A percentile compares a stretch with the other conserved stretches of the same genome.
Conservation (phyloP, 2,113 vertebrate species). For the Tauraco erythrolophus region DNA sequence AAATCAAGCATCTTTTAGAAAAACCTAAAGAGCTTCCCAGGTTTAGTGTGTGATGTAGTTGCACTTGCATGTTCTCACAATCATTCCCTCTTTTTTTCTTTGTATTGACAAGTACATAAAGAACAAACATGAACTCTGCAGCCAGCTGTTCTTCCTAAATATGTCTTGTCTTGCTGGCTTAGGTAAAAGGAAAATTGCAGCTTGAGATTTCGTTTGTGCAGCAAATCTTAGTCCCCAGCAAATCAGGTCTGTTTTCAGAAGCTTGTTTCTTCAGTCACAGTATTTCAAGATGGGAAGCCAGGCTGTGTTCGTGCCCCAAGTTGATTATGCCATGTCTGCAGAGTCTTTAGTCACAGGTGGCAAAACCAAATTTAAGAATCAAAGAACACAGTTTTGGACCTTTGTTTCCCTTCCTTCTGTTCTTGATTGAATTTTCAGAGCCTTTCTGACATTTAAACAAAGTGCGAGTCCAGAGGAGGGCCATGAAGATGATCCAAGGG, state of each 20-base stretch:
- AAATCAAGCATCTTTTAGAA: neutral
- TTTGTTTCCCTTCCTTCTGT: neutral
- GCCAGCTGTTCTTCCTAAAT: constrained; percentile 5
- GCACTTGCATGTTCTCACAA: neutral
- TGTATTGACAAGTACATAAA: constrained; percentile 1
- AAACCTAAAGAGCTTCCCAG: neutral
- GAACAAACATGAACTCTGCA: neutral
- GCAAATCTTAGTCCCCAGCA: neutral
- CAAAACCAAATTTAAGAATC: neutral
- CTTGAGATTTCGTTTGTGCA: neutral
- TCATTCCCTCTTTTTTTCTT: neutral
- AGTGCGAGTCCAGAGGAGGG: too few species aligned
- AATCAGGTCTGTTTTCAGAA: neutral
- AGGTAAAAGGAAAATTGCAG: neutral
- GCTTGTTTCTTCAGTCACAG: neutral
- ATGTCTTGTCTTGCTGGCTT: neutral
- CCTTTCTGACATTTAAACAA: neutral
- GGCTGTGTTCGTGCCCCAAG: neutral
- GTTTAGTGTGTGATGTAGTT: neutral
- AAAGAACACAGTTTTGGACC: neutral
- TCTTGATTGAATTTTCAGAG: neutral
- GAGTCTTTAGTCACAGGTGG: neutral
- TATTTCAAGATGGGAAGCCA: neutral
- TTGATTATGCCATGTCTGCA: neutral
- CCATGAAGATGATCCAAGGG: too few species aligned